Base-by-base conservation (phyloP, 1,140 invertebrate species). In the Lucilia sericata region DNA sequence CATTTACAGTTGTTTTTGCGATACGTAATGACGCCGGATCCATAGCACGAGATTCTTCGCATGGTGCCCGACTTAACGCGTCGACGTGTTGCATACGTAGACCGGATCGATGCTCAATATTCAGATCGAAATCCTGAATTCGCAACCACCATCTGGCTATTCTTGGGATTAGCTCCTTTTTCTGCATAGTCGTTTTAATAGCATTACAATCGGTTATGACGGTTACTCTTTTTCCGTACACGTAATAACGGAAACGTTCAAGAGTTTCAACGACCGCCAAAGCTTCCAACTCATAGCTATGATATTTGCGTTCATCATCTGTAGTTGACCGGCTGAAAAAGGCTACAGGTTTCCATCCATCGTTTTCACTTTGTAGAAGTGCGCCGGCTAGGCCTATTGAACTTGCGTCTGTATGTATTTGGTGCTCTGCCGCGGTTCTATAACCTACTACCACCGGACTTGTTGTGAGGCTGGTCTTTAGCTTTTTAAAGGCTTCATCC, bases 321-420 rank as follows among this genome's bases (percentile, higher is more conserved):
- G n/a, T n/a, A n/a, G n/a, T n/a, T n/a, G n/a, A n/a, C n/a, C n/a
- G n/a, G n/a, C n/a, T n/a, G n/a, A n/a, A n/a, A n/a, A n/a, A n/a
- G n/a, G n/a, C n/a, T n/a, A n/a, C n/a, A n/a, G n/a, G n/a, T n/a
- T n/a, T n/a, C n/a, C n/a, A n/a, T n/a, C n/a, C n/a, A n/a, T n/a
- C n/a, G n/a, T n/a, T n/a, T n/a, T n/a, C n/a, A n/a, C n/a, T n/a
- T n/a, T n/a, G n/a, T n/a, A n/a, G n/a, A n/a, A n/a, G n/a, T n/a
- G n/a, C n/a, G n/a, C n/a, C n/a, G n/a, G n/a, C n/a, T n/a, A n/a
- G n/a, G n/a, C n/a, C n/a, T n/a, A n/a, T n/a, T n/a, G n/a, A n/a
- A n/a, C n/a, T n/a, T n/a, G n/a, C n/a, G 84, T 91, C 90, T 0
- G 87, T 90, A 85, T 90, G 88, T 21, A 91, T 74, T 34, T 91